Evolutionary conservation across 2,797 vertebrate genomes (phyloP), one percentile per base, ranked within the genome.

Genomic region (Hemibagrus guttatus): DNA sequence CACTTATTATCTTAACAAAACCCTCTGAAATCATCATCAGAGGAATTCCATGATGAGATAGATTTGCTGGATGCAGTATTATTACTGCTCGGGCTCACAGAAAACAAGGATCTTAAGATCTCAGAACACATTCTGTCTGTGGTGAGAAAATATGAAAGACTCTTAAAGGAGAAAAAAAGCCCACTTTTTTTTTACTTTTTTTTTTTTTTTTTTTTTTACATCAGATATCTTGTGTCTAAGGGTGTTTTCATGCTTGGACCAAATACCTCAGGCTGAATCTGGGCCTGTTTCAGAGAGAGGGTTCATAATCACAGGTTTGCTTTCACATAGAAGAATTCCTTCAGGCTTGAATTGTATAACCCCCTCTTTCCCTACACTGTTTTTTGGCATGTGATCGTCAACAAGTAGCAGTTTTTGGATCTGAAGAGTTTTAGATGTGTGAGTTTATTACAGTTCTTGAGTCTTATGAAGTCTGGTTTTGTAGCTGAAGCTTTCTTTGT

Each of bases 1-100:
- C 35, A 81, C 21, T 81, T 63, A 17, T n/a, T 81, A 46, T 17
- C 14, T 81, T 49, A 81, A 80, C 5, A 16, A 75, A 79, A 66
- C 19, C 61, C 9, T 16, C 26, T 19, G 0, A 4, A 49, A 31
- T 68, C 17, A n/a, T 52, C n/a, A 52, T 63, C 35, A n/a, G 35
- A 81, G 23, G 39, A 81, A 42, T 11, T 59, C 78, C 4, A 49
- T 49, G 9, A 49, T 49, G 58, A 16, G 31, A 80, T 54, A 19
- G n/a, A 54, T 61, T 1, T 39, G 39, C 54, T 42, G 1, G 46
- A 46, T 6, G 46, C 46, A 46, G 1, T 80, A 39, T 23, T 13
- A 35, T 63, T 26, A 26, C 71, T 1, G 74, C 64, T 79, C 63
- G 54, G 64, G 23, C 74, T 59, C 52, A 39, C 28, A 28, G 35